Conservation (phyloP, 2,797 vertebrate genomes). For the Girardinus metallicus region DNA sequence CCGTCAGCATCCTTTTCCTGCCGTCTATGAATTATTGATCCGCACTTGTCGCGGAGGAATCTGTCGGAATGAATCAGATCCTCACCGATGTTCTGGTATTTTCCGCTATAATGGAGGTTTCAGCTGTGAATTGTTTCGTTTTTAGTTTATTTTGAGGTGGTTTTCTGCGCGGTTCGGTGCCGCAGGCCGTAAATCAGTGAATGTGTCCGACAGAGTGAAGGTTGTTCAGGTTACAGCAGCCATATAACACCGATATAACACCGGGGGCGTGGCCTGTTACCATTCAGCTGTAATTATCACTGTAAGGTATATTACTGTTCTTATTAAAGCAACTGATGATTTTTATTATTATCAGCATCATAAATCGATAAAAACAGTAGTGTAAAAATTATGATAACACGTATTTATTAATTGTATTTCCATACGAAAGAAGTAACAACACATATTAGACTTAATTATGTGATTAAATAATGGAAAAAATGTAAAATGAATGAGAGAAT, state of each 20-base stretch:
- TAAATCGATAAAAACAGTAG: neutral
- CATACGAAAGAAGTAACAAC: neutral
- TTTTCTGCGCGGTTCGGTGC: neutral
- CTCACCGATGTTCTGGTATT: neutral
- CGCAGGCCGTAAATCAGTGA: neutral
- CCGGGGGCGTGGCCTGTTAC: neutral
- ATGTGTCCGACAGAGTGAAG: slow-evolving; percentile 15
- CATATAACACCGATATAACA: neutral
- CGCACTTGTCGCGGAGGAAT: slow-evolving; percentile 39
- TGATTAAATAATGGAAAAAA: neutral
- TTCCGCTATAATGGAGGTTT: neutral
- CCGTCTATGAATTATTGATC: slow-evolving; percentile 45
- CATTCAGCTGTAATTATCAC: neutral
- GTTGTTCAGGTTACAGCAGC: slow-evolving; percentile 33
- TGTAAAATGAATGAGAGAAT: neutral
- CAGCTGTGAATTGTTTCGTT: neutral
- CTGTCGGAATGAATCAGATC: neutral
- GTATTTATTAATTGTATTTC: neutral
- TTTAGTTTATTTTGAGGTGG: neutral
- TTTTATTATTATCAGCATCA: neutral
- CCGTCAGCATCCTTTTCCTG: slow-evolving; percentile 40
- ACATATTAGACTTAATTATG: neutral
- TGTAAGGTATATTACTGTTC: neutral
- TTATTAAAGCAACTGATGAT: neutral
- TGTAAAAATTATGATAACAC: neutral